Evolutionary conservation across 2,888 invertebrate genomes (phyloP).

Genomic region (Acronicta aceris): DNA sequence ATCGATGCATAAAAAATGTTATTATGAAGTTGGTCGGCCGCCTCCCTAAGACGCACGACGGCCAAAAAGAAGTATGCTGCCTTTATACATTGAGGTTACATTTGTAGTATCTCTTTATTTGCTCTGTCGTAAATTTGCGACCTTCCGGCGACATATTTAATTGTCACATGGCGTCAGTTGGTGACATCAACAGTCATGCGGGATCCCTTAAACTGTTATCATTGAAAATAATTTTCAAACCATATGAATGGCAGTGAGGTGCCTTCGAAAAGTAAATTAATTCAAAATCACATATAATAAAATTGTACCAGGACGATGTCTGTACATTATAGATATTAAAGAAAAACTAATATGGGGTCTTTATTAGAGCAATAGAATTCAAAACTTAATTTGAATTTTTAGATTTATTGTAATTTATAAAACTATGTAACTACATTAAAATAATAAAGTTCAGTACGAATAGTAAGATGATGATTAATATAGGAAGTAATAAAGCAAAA

Average conservation of each 20-base stretch:
- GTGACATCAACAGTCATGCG: conserved; percentile 48
- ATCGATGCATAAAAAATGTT: conserved; percentile 86
- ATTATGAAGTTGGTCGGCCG: conserved; percentile 81
- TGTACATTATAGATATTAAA: too few species aligned
- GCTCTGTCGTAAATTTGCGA: conserved; percentile 77
- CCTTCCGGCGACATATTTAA: conserved; percentile 58
- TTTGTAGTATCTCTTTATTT: conserved; percentile 77
- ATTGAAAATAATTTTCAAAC: conserved; percentile 40
- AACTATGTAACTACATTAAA: too few species aligned
- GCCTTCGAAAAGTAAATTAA: too few species aligned
- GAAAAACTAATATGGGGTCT: too few species aligned
- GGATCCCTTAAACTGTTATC: conserved; percentile 47
- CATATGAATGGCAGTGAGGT: neutral
- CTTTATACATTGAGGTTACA: conserved; percentile 72
- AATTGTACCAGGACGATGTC: too few species aligned
- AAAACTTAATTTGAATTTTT: too few species aligned
- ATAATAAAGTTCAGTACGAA: too few species aligned
- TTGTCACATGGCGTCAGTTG: conserved; percentile 54
- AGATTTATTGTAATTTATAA: too few species aligned
- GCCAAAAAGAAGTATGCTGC: conserved; percentile 66
- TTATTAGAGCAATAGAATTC: too few species aligned
- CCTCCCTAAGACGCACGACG: conserved; percentile 55
- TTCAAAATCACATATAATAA: too few species aligned
- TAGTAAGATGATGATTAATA: too few species aligned
- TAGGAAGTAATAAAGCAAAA: too few species aligned